Evolutionary conservation across 2,888 invertebrate genomes (phyloP), one percentile per base, ranked within the genome.

Genomic region (Acheta domesticus): DNA sequence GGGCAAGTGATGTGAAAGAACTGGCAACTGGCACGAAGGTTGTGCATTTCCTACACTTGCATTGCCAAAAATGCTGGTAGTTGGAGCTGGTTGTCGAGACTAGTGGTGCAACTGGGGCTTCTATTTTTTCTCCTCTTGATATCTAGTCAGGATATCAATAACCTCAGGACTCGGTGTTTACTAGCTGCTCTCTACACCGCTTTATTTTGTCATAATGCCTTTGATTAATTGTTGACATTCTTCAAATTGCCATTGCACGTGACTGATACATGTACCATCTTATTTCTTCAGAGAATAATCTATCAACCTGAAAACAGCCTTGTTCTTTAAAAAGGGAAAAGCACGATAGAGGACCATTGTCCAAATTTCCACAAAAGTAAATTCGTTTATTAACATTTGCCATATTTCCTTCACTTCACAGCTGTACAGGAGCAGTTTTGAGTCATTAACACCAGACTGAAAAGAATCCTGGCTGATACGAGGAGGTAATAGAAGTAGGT

Each of bases 271-370:
- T 80, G 49, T 74, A 77, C 82, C 90, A 89, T 80, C 96, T 89
- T 0, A 94, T 88, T 88, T 96, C 96, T 85, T 96, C 96, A 16
- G 93, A 0, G 94, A 94, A 23, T 93, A 86, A 84, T 94, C 93
- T 78, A 93, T 92, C 80, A 91, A 88, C 94, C 2, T 94, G 94
- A 82, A 95, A 90, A 77, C 89, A 89, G 0, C 91, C 89, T 83
- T 92, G 92, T 78, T 93, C 93, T 84, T 93, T 94, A 82, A 93
- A 92, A 0, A 95, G 94, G 0, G 93, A 91, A 85, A 93, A 94
- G 83, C 91, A 91, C 0, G 95, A 93, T 2, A 96, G 88, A 0
- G 93, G 89, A n/a, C 96, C 96, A 96, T 86, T 95, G 95, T 11
- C 92, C 91, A 1, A 94, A 93, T 77, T 94, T 88, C 0, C 90